Evolutionary conservation across 1,140 invertebrate species (phyloP).

Genomic region (Lerema accius): DNA sequence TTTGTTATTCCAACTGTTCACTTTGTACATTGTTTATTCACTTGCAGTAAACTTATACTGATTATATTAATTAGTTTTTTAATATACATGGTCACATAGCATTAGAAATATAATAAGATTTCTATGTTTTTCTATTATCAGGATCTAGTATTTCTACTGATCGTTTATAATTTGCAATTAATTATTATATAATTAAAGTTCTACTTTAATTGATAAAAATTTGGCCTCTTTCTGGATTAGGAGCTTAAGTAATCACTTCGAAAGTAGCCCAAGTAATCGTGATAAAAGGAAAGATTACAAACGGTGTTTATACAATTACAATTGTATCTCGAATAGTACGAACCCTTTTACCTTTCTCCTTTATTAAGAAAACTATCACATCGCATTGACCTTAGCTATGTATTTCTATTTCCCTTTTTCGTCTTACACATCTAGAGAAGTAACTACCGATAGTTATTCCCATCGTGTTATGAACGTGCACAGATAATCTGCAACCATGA

Average conservation of each 20-base stretch:
- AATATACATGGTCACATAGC: too few relatives aligned
- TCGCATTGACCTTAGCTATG: slow-evolving; percentile 13
- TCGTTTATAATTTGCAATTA: too few relatives aligned
- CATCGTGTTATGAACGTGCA: slow-evolving; percentile 42
- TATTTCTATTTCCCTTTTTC: slow-evolving; percentile 24
- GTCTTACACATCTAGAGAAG: slow-evolving; percentile 14
- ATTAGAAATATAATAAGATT: too few relatives aligned
- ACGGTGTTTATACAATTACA: background rate
- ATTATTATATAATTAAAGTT: too few relatives aligned
- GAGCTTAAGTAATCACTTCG: background rate
- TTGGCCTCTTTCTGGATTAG: too few relatives aligned
- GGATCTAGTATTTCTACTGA: too few relatives aligned
- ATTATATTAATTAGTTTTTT: too few relatives aligned
- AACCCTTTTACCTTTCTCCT: slow-evolving; percentile 14
- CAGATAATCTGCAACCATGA: slow-evolving; percentile 46
- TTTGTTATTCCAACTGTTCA: slow-evolving; percentile 11
- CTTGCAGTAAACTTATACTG: too few relatives aligned
- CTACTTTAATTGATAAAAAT: too few relatives aligned
- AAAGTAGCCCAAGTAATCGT: background rate
- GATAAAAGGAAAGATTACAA: too few relatives aligned
- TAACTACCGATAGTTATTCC: slow-evolving; percentile 30
- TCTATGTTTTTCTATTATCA: too few relatives aligned
- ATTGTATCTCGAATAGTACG: background rate
- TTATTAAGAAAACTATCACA: slow-evolving; percentile 24
- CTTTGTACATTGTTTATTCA: background rate